Evolutionary conservation across 2,113 vertebrate genomes (phyloP), one percentile per base, ranked within the genome.

Genomic region (Nestor notabilis): DNA sequence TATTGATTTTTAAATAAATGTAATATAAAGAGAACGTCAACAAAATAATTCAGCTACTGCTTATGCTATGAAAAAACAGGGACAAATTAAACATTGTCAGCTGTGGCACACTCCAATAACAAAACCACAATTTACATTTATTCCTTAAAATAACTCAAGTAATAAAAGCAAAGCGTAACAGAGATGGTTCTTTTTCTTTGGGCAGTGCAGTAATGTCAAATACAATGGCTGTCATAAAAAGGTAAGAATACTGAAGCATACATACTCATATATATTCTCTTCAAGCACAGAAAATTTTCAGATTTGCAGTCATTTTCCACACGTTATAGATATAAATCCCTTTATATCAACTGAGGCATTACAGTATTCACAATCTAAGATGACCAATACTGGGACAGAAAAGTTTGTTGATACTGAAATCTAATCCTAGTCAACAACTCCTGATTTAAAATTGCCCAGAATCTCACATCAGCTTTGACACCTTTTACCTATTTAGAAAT

Each of bases 1-100:
- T 68, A 95, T 61, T 61, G 92, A 94, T 94, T 94, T 96, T 80
- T 75, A 90, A 92, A 92, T 83, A 94, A 83, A 88, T 13, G 33
- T 31, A 85, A 80, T 74, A 77, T 43, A 94, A 95, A 88, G 79
- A 86, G 46, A 88, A 91, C 12, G 17, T 84, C 72, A 96, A 64
- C 39, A 78, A 93, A 88, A 92, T 61, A 86, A 89, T 71, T 86
- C 88, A 86, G 50, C 46, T 88, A 35, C 70, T 78, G 79, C 58
- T 96, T 90, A 88, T 17, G 23, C 53, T 49, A 35, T 55, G 83
- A 69, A 80, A 87, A 91, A 52, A 19, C 10, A 66, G 5, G 21
- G 53, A 17, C 7, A 88, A 87, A 93, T 93, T 66, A 93, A 83
- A 83, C 1, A 2, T 56, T 76, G 69, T 63, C 87, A 76, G 28